Conservation (phyloP, 2,113 vertebrate genomes). For the western clawed frog (Xenopus tropicalis) region DNA sequence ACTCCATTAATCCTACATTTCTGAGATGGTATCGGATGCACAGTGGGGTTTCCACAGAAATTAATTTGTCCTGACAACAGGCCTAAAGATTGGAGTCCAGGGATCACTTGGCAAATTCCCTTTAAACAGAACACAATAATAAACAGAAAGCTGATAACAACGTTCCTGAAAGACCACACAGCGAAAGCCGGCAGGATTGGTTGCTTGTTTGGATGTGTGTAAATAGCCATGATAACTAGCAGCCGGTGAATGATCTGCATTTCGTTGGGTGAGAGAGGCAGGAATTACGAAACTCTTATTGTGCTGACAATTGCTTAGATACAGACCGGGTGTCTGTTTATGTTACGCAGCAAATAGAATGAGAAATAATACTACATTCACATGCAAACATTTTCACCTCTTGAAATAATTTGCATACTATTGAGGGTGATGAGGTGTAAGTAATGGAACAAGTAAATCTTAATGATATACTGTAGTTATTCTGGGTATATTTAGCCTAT, state of each 20-base stretch:
- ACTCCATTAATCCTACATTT: constrained; percentile 71
- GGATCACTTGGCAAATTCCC: constrained; percentile 66
- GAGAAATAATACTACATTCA: neutral
- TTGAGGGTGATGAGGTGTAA: too few species aligned
- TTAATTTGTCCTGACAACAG: constrained; percentile 75
- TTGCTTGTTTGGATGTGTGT: constrained; percentile 25
- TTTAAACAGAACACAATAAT: constrained; percentile 68
- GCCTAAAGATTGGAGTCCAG: constrained; percentile 69
- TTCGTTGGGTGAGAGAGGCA: constrained; percentile 42
- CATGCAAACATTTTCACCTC: neutral
- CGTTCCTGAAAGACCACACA: constrained; percentile 59
- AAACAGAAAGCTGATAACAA: constrained; percentile 65
- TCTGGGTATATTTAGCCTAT: too few species aligned
- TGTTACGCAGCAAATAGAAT: neutral
- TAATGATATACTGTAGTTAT: too few species aligned
- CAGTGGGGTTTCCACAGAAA: constrained; percentile 67
- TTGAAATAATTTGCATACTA: neutral
- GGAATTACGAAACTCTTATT: constrained; percentile 3
- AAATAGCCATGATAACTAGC: constrained; percentile 41
- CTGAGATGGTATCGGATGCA: constrained; percentile 66
- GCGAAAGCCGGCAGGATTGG: constrained; percentile 49
- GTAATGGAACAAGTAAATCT: too few species aligned
- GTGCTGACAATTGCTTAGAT: constrained; percentile 13
- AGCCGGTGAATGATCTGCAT: constrained; percentile 38
- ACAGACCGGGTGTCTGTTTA: neutral